Evolutionary conservation across 2,888 invertebrate species (phyloP), one percentile per base, ranked within the genome.

Genomic region (Toxonevra muliebris): DNA sequence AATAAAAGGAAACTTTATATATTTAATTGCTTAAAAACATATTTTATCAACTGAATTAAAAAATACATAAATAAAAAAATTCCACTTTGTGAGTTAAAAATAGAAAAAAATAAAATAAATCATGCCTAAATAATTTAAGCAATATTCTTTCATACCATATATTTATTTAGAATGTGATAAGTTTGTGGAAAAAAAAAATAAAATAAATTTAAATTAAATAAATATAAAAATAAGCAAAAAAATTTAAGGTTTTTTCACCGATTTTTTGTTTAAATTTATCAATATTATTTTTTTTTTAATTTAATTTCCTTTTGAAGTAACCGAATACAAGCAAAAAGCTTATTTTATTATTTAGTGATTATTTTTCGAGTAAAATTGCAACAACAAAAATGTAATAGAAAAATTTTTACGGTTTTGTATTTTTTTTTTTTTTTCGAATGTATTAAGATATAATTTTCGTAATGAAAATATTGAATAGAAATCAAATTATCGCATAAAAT

Each of bases 271-370:
- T 48, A 15, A 10, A 48, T 48, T 48, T 48, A 48, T 10, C 15
- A n/a, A 48, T 48, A 1, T 45, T 11, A 12, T 45, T 45, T n/a
- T 8, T 48, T 48, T 10, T 7, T 30, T 48, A 48, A 48, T 48
- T n/a, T 48, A 10, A 10, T 10, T 2, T n/a, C 48, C 13, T 10
- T 48, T n/a, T 10, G 17, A 59, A 48, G 40, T 54, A 50, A 50
- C 5, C 3, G 52, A 19, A 61, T 63, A 13, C 13, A n/a, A 43
- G 41, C 43, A 40, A 17, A 61, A 63, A 62, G 54, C 60, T 60
- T 57, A 53, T 48, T 65, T 62, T 63, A 60, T 43, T 67, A 64
- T 64, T 66, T 62, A 69, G 11, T 50, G 52, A 69, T 50, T 19
- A 63, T 48, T 48, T 48, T 48, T 13, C 5, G 8, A n/a, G 48